phyloP scores from a whole-genome alignment of 2,888 invertebrate genomes.

The Scelioninae gen. 1 region DNA sequence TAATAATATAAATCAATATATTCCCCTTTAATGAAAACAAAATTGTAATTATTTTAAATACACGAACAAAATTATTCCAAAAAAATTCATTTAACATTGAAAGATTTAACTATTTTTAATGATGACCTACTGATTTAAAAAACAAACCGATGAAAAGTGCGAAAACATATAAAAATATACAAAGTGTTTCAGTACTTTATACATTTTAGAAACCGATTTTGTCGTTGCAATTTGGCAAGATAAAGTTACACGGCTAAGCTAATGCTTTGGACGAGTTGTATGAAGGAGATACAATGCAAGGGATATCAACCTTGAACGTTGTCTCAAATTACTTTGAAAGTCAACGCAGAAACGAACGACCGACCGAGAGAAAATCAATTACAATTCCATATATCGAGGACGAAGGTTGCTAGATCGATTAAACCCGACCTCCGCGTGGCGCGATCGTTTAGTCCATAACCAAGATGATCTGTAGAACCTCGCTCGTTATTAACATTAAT shows the following conservation, averaged over 20 bases:
- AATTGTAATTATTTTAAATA: no score
- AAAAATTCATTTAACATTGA: no score
- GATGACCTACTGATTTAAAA: no score
- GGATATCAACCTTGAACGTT: slow-evolving; percentile 61
- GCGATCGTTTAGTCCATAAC: slow-evolving; percentile 43
- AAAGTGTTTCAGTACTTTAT: no score
- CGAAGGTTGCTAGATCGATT: slow-evolving; percentile 67
- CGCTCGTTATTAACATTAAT: slow-evolving; percentile 56
- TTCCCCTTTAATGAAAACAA: no score
- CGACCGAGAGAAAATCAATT: slow-evolving; percentile 62
- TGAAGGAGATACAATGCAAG: slow-evolving; percentile 35
- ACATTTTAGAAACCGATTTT: not conserved
- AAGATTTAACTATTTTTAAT: no score
- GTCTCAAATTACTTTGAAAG: slow-evolving; percentile 68
- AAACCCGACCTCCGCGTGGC: slow-evolving; percentile 60
- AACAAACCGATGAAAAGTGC: no score
- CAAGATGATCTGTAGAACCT: slow-evolving; percentile 27
- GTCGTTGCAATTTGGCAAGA: slow-evolving; percentile 24
- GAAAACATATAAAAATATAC: no score
- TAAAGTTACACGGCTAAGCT: slow-evolving; percentile 26
- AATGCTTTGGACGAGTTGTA: slow-evolving; percentile 29
- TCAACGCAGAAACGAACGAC: slow-evolving; percentile 54
- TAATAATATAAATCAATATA: no score
- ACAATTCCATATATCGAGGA: slow-evolving; percentile 67
- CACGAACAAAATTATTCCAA: no score